These are phyloP conservation scores for Heteropelma amictum DNA, from an alignment of 2,888 invertebrate species.

Conservation along the genomic window DNA sequence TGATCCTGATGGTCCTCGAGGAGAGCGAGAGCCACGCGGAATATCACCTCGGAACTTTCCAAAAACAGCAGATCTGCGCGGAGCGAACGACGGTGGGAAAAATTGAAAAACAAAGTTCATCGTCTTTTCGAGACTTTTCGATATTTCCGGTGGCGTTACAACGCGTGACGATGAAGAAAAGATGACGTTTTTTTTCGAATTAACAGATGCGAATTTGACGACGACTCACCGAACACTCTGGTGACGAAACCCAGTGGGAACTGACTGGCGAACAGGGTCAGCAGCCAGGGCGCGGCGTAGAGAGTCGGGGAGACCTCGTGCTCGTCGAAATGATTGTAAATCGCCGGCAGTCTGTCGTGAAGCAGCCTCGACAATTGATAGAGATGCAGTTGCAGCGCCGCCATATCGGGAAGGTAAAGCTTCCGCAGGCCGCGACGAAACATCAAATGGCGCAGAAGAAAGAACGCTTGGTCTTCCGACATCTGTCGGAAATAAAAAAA, in stretches of 20 bases:
- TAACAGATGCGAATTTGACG: neutral
- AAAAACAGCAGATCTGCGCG: slow-evolving; percentile 91
- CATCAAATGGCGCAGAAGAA: slow-evolving; percentile 93
- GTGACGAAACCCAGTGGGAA: slow-evolving; percentile 97
- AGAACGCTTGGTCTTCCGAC: slow-evolving; percentile 94
- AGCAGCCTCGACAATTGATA: slow-evolving; percentile 96
- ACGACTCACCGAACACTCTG: slow-evolving; percentile 92
- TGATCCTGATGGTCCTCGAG: slow-evolving; percentile 91
- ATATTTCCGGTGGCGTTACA: too few species aligned
- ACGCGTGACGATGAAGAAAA: too few species aligned
- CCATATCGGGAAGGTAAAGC: slow-evolving; percentile 97
- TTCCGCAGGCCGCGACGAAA: slow-evolving; percentile 91
- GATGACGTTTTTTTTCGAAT: neutral
- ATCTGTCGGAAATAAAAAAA: slow-evolving; percentile 84
- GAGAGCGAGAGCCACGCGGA: slow-evolving; percentile 91
- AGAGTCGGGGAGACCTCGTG: slow-evolving; percentile 96
- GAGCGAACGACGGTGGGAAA: slow-evolving; percentile 26
- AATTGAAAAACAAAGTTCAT: neutral
- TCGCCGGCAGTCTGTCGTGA: slow-evolving; percentile 90
- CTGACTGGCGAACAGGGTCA: slow-evolving; percentile 97
- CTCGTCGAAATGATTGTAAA: slow-evolving; percentile 91
- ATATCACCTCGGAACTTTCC: slow-evolving; percentile 93
- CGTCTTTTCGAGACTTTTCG: neutral
- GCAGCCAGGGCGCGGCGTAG: slow-evolving; percentile 98
- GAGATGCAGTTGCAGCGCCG: slow-evolving; percentile 91